These are phyloP conservation scores for Drosophila insularis DNA, from an alignment of 1,140 invertebrate genomes.

Conservation along the genomic window DNA sequence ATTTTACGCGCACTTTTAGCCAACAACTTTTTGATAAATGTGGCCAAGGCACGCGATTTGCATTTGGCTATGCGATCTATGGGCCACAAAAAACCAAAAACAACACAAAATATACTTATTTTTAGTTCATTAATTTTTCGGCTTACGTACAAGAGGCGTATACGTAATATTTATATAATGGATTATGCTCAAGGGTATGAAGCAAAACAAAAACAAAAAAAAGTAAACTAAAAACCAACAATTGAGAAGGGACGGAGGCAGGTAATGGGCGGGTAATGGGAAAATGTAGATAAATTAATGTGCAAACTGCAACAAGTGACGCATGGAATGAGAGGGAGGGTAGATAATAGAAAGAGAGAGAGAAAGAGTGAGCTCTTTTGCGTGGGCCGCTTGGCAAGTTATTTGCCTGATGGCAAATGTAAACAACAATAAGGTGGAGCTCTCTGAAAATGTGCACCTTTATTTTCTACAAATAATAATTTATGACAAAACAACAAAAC, in stretches of 20 bases:
- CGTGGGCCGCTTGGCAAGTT: conserved; percentile 44
- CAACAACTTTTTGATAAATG: conserved; percentile 66
- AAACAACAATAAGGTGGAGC: conserved; percentile 56
- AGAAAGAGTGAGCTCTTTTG: not conserved
- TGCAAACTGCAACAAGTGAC: conserved; percentile 66
- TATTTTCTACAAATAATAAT: conserved; percentile 59
- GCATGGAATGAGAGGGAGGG: conserved; percentile 27
- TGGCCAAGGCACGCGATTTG: conserved; percentile 50
- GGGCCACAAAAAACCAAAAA: not conserved
- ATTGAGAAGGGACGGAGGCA: not conserved
- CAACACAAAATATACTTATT: not conserved
- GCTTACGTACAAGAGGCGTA: conserved; percentile 51
- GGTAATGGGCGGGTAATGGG: not conserved
- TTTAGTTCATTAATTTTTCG: conserved; percentile 52
- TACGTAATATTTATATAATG: conserved; percentile 64
- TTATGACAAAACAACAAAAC: conserved; percentile 46
- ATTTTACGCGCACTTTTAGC: conserved; percentile 63
- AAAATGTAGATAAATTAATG: conserved; percentile 35
- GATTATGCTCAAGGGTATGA: conserved; percentile 54
- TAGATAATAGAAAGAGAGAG: not conserved
- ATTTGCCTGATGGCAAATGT: conserved; percentile 56
- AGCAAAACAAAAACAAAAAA: not conserved
- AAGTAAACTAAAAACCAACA: not conserved
- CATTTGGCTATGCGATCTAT: conserved; percentile 5
- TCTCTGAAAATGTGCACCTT: conserved; percentile 48